Conservation (phyloP, 2,888 invertebrate species). For the Lasioglossum malachurum region DNA sequence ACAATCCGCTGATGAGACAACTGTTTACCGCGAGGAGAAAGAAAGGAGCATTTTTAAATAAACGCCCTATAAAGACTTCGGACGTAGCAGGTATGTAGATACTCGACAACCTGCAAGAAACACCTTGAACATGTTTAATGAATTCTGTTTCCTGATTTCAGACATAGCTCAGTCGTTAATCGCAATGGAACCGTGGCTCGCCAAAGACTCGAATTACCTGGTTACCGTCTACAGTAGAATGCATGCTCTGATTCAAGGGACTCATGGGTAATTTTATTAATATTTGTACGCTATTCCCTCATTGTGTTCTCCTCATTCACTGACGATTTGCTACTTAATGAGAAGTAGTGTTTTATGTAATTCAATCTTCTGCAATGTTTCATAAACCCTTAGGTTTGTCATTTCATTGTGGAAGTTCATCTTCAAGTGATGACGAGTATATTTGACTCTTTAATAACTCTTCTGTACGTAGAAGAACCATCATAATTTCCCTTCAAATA, state of each 20-base stretch:
- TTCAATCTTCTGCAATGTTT: neutral
- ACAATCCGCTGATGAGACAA: slow-evolving; percentile 90
- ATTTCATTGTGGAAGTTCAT: neutral
- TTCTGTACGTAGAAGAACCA: neutral
- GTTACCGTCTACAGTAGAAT: slow-evolving; percentile 76
- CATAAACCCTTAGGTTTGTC: neutral
- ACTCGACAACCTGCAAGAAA: neutral
- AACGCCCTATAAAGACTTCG: slow-evolving; percentile 87
- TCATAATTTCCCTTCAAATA: neutral
- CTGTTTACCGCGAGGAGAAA: slow-evolving; percentile 90
- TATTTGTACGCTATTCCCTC: neutral
- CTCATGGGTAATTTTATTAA: slow-evolving; percentile 75
- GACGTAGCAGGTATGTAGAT: slow-evolving; percentile 84
- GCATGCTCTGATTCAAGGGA: slow-evolving; percentile 78
- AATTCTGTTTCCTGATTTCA: slow-evolving; percentile 62
- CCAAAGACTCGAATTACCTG: slow-evolving; percentile 75
- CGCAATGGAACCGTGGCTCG: slow-evolving; percentile 81
- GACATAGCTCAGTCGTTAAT: slow-evolving; percentile 83
- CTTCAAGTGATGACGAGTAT: neutral
- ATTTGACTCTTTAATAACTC: neutral
- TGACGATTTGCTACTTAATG: neutral
- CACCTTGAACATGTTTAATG: neutral
- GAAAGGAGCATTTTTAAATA: slow-evolving; percentile 92
- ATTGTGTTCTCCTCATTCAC: neutral
- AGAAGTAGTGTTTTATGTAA: neutral